Percentiles rank a stretch among this genome's conserved stretches.
Conservation (phyloP, 2,888 invertebrate genomes). For the Nysson spinosus region DNA sequence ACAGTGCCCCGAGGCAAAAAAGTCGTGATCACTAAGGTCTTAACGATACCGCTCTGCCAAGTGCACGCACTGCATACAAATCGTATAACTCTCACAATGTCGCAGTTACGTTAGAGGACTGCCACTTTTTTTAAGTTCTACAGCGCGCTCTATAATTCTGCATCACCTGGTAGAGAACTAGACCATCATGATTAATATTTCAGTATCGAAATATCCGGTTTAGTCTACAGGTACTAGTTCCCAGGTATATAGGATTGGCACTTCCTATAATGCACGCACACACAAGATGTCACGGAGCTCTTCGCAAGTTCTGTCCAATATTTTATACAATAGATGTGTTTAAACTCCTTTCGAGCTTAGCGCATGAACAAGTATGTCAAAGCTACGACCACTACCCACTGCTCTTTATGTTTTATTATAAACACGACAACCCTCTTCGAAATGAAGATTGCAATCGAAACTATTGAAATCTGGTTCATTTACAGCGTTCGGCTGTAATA, state of each 20-base stretch:
- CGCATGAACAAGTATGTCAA: not conserved
- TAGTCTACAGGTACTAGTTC: constrained; percentile 16
- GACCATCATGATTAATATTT: constrained; percentile 32
- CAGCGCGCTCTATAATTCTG: constrained; percentile 56
- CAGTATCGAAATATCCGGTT: constrained; percentile 30
- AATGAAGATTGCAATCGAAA: no score
- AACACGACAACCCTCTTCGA: no score
- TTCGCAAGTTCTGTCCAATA: not conserved
- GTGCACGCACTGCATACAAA: constrained; percentile 30
- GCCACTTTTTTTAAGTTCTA: constrained; percentile 45
- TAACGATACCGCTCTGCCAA: constrained; percentile 18
- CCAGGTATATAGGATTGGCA: constrained; percentile 19
- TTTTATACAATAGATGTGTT: not conserved
- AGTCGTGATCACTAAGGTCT: constrained; percentile 1
- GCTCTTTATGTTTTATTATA: not conserved
- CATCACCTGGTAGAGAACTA: constrained; percentile 38
- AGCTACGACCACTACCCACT: not conserved
- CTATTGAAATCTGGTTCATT: no score
- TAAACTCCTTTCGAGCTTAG: not conserved
- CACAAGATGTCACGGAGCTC: constrained; percentile 18
- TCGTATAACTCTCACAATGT: constrained; percentile 39
- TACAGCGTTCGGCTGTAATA: no score
- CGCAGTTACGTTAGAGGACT: constrained; percentile 49
- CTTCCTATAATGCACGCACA: constrained; percentile 35
- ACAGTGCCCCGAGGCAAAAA: constrained; percentile 8